Percentiles rank a stretch among this genome's conserved stretches.
These are phyloP conservation scores for Pseudorhiza aurosa DNA, from an alignment of 30 jellyfish, hydroid and myxozoan species.

Conservation along the genomic window DNA sequence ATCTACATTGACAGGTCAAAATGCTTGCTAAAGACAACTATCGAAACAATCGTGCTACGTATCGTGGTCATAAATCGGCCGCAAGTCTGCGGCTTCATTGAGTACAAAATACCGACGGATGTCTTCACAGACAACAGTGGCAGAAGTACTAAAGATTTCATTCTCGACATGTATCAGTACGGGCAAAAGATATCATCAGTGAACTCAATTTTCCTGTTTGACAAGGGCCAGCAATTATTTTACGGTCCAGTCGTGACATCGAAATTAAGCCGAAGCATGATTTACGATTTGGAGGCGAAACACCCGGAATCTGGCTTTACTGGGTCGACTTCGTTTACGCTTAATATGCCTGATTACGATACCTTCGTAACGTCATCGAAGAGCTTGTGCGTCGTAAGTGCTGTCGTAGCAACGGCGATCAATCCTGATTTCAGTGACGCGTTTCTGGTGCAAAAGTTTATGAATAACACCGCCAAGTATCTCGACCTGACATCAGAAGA, in stretches of 20 bases:
- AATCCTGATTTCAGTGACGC: constrained; percentile 71
- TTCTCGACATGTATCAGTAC: constrained; percentile 10
- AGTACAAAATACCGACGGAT: constrained; percentile 48
- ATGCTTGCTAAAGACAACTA: constrained; percentile 31
- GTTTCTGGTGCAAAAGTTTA: constrained; percentile 31
- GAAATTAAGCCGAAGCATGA: constrained; percentile 3
- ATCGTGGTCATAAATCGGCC: constrained; percentile 31
- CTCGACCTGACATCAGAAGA: constrained; percentile 26
- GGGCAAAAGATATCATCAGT: constrained; percentile 16
- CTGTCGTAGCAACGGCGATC: constrained; percentile 36
- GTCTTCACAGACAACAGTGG: constrained; percentile 62
- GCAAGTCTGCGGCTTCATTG: constrained; percentile 77
- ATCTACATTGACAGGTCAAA: constrained; percentile 48
- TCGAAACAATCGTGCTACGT: constrained; percentile 38
- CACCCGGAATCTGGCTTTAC: constrained; percentile 74
- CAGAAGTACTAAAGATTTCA: constrained; percentile 52
- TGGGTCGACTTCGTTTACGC: constrained; percentile 28
- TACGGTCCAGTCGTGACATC: constrained; percentile 71
- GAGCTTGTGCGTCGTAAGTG: constrained; percentile 68
- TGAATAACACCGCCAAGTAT: constrained; percentile 54
- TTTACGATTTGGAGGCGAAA: constrained; percentile 58
- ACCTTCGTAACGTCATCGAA: constrained; percentile 9
- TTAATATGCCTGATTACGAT: constrained; percentile 41
- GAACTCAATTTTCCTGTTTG: constrained; percentile 42
- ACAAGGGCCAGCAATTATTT: constrained; percentile 56